Evolutionary conservation across 2,797 vertebrate species (phyloP).

Genomic region (Siniperca scherzeri): DNA sequence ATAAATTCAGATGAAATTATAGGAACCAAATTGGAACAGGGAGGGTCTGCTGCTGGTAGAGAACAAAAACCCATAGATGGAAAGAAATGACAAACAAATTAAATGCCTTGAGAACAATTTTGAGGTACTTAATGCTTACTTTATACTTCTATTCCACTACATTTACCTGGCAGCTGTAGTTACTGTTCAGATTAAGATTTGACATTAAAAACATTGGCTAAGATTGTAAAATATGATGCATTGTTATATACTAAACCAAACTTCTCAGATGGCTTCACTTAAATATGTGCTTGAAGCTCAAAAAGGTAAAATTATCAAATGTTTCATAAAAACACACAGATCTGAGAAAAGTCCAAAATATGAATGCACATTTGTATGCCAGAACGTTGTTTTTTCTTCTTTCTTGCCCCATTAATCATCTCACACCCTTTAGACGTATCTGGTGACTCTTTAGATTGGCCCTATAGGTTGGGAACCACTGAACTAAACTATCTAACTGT

Average conservation of each 20-base stretch:
- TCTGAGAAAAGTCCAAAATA: neutral
- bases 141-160: neutral
- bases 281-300: neutral
- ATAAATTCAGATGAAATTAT: neutral
- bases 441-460: neutral
- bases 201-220: neutral
- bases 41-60: neutral
- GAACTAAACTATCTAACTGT: neutral
- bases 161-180: neutral
- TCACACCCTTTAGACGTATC: neutral
- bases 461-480: neutral
- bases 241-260: neutral
- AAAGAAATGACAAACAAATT: neutral
- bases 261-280: neutral
- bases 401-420: conserved; percentile 3
- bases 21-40: neutral
- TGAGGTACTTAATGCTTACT: neutral
- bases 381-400: neutral
- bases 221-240: neutral
- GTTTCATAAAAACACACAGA: neutral
- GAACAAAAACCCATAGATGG: neutral
- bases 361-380: too few relatives aligned
- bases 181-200: neutral
- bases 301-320: neutral
- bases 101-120: neutral